Percentiles rank a stretch among this genome's conserved stretches.
Conservation (phyloP, 2,888 invertebrate genomes). For the Scotopteryx bipunctaria region DNA sequence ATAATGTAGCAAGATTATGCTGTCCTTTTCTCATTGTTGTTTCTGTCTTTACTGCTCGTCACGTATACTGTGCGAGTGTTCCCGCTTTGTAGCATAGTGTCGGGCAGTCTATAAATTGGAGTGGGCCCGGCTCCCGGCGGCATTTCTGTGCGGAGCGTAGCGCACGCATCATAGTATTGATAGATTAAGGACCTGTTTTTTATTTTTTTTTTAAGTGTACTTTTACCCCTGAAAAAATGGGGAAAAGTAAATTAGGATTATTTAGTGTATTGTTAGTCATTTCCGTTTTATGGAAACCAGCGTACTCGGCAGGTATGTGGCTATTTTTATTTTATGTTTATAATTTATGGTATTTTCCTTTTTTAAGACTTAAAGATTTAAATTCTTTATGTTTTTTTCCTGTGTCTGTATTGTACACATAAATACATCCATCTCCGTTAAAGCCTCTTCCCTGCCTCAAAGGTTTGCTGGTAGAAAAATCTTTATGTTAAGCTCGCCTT, state of each 20-base stretch:
- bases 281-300: constrained; percentile 76
- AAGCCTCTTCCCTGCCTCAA: no score
- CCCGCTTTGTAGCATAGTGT: background rate
- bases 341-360: constrained; percentile 1
- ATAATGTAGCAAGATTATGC: no score
- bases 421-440: no score
- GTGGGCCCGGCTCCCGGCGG: constrained; percentile 38
- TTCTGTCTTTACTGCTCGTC: constrained; percentile 2
- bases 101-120: constrained; percentile 60
- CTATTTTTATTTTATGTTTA: constrained; percentile 1
- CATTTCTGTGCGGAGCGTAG: constrained; percentile 69
- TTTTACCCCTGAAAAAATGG: constrained; percentile 70
- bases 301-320: constrained; percentile 65
- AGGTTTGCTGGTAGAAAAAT: no score
- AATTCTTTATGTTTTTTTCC: no score
- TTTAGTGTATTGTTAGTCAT: constrained; percentile 69
- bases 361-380: no score
- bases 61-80: constrained; percentile 3
- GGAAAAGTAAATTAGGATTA: constrained; percentile 68
- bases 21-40: no score
- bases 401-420: no score
- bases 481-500: no score
- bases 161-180: constrained; percentile 63
- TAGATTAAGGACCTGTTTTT: constrained; percentile 65
- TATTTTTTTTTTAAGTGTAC: constrained; percentile 54